Evolutionary conservation across 2,888 invertebrate genomes (phyloP).

Genomic region (Blomia tropicalis): DNA sequence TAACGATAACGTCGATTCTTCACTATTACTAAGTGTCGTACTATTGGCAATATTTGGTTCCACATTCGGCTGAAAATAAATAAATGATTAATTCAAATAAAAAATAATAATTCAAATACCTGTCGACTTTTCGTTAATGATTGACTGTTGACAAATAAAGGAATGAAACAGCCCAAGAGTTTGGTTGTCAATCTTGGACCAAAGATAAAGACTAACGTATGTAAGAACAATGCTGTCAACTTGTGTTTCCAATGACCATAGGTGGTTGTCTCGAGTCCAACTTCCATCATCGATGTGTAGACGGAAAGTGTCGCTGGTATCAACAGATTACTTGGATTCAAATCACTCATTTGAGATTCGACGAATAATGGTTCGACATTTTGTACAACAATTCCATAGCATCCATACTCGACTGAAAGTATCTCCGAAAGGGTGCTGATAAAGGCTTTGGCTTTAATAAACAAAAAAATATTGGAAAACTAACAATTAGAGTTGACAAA

Average conservation of each 20-base stretch:
- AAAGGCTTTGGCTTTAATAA: slow-evolving; percentile 15
- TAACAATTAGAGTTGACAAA: not conserved
- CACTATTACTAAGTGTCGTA: too few species aligned
- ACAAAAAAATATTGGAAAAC: not conserved
- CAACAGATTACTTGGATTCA: not conserved
- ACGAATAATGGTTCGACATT: slow-evolving; percentile 1
- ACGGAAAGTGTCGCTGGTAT: not conserved
- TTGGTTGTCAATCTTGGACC: not conserved
- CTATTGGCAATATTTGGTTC: too few species aligned
- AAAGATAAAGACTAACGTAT: not conserved
- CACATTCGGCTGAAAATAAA: too few species aligned
- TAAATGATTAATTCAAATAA: not conserved
- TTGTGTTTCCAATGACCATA: slow-evolving; percentile 20
- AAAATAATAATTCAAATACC: not conserved
- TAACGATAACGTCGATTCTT: too few species aligned
- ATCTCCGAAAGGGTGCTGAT: not conserved
- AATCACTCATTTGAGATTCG: not conserved
- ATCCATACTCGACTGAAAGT: not conserved
- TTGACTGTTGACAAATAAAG: not conserved
- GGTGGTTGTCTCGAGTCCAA: slow-evolving; percentile 6
- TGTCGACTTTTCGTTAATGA: too few species aligned
- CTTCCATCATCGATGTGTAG: not conserved
- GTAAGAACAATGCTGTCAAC: not conserved
- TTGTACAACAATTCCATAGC: slow-evolving; percentile 4
- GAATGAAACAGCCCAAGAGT: not conserved